Evolutionary conservation across 1,140 invertebrate species (phyloP), one percentile per base, ranked within the genome.

Genomic region (Bombus breviceps): DNA sequence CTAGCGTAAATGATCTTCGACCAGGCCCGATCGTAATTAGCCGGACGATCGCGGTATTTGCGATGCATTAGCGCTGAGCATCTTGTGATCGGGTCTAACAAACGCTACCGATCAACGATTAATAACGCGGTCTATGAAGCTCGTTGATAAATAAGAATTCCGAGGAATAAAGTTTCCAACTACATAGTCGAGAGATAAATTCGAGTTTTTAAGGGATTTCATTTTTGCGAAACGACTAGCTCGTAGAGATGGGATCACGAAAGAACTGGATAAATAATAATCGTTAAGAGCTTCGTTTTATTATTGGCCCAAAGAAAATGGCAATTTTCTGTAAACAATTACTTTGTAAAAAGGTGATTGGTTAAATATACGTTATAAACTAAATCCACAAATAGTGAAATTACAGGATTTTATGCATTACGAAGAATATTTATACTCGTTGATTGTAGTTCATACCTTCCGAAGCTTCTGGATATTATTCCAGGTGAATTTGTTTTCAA

Each of bases 51-150:
- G 68, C 13, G 41, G 34, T 75, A 69, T 57, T 77, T 69, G 62
- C 47, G 64, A 77, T 77, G 66, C 62, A 75, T 83, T 83, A 83
- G 74, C 64, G 81, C 74, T 77, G 81, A 76, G 12, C 53, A 76
- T 76, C 74, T n/a, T 8, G 34, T 22, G 37, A 62, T 32, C 18
- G n/a, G 25, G 37, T 6, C 18, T 73, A 81, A 62, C 69, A 47
- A 64, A 81, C 80, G 68, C 37, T 22, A 10, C 1, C 43, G 59
- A 77, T 83, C 10, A 41, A 71, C 39, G 37, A 41, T 72, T 57
- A 81, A 81, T 73, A 59, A 64, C 18, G 28, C 57, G 68, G 25
- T 22, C 28, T 9, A 62, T 22, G n/a, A 2, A 39, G 47, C 37
- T 69, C 25, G 37, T 53, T 39, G 57, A 34, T 28, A 32, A 69